phyloP scores from a whole-genome alignment of 2,113 vertebrate species.

The Lontra canadensis region DNA sequence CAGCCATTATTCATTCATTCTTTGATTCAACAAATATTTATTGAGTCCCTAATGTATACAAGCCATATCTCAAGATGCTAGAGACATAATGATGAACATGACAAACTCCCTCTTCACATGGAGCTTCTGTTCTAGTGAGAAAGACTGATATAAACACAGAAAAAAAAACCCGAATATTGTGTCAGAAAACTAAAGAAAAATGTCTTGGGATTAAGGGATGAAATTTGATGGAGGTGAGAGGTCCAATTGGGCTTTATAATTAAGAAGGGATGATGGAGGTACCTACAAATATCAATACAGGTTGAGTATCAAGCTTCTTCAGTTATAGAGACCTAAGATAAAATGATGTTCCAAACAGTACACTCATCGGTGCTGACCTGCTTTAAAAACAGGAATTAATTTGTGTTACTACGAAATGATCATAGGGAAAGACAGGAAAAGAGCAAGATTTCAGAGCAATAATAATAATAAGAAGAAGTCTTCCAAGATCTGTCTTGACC shows the following conservation, averaged over 20 bases:
- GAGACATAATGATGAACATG: neutral
- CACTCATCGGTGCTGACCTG: neutral
- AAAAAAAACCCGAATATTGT: neutral
- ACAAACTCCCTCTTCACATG: neutral
- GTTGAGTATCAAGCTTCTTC: neutral
- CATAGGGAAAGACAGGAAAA: constrained; percentile 1
- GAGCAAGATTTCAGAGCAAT: neutral
- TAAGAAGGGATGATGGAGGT: neutral
- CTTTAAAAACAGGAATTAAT: neutral
- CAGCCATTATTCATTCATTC: constrained; percentile 57
- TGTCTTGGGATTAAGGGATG: neutral
- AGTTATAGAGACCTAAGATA: neutral
- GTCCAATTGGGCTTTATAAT: neutral
- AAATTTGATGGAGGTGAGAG: neutral
- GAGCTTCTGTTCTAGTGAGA: neutral
- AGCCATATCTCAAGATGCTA: constrained; percentile 7
- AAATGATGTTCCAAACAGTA: neutral
- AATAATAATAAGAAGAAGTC: neutral
- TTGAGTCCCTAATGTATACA: neutral
- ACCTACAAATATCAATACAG: neutral
- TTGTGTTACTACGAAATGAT: constrained; percentile 3
- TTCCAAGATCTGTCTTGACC: neutral
- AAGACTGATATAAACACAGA: neutral
- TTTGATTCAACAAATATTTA: constrained; percentile 50
- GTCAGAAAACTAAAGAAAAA: constrained; percentile 3